Percentiles rank a stretch among this genome's conserved stretches.
Evolutionary conservation across 1,140 invertebrate species (phyloP).

Genomic region (Delia radicum): DNA sequence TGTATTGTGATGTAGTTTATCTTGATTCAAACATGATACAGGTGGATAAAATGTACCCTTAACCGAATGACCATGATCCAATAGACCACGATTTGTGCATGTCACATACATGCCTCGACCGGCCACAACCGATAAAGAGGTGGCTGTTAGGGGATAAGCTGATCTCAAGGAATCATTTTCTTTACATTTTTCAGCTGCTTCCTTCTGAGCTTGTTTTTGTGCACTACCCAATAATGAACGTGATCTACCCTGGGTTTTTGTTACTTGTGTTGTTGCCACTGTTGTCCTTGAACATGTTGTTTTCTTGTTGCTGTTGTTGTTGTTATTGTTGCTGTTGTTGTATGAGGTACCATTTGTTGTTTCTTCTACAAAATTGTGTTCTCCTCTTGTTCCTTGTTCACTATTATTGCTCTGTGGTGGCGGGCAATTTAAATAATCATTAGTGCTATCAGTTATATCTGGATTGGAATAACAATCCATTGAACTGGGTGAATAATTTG

Average conservation of each 20-base stretch:
- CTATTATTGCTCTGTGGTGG: not conserved
- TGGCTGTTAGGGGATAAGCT: conserved; percentile 43
- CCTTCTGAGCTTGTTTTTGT: conserved; percentile 4
- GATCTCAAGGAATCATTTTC: conserved; percentile 21
- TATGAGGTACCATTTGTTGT: not conserved
- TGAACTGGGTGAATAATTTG: conserved; percentile 48
- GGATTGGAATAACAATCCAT: conserved; percentile 48
- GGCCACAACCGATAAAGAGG: conserved; percentile 62
- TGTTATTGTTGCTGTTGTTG: not conserved
- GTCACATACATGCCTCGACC: conserved; percentile 85
- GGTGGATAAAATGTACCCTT: conserved; percentile 85
- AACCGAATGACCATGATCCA: conserved; percentile 73
- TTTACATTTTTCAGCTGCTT: not conserved
- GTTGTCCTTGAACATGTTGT: not conserved
- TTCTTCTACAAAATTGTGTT: not conserved
- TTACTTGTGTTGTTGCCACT: not conserved
- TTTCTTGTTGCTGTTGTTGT: not conserved
- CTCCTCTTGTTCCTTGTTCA: not conserved
- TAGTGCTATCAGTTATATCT: conserved; percentile 16
- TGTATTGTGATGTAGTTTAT: not conserved
- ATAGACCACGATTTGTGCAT: conserved; percentile 75
- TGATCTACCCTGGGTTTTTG: not conserved
- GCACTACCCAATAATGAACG: not conserved
- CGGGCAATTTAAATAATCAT: conserved; percentile 13
- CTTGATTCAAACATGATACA: conserved; percentile 62